These are phyloP conservation scores for Plutella xylostella DNA, from an alignment of 2,888 invertebrate species.

Conservation along the genomic window DNA sequence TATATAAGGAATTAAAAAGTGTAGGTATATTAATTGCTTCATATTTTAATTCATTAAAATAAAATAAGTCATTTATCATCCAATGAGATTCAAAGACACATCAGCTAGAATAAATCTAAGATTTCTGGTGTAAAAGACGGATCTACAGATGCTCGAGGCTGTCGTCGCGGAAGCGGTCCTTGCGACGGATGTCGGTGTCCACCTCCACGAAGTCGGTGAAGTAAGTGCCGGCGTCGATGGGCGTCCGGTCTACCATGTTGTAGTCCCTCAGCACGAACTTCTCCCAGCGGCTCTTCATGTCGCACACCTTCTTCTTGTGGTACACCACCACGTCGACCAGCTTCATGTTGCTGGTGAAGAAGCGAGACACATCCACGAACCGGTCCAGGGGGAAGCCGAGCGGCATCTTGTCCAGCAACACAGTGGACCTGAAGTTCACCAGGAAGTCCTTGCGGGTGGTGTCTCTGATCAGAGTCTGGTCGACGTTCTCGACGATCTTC, in stretches of 20 bases:
- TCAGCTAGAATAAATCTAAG: no score
- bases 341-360: constrained; percentile 76
- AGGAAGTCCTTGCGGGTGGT: constrained; percentile 49
- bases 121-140: no score
- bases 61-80: no score
- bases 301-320: constrained; percentile 65
- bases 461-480: constrained; percentile 38
- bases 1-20: no score
- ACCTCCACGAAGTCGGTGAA: no score
- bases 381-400: constrained; percentile 83
- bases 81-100: no score
- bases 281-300: constrained; percentile 56
- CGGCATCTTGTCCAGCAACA: constrained; percentile 71
- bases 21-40: no score
- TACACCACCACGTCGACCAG: constrained; percentile 75
- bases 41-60: no score
- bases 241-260: constrained; percentile 33
- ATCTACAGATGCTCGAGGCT: no score
- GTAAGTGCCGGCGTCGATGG: constrained; percentile 34
- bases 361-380: constrained; percentile 66
- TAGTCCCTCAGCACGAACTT: constrained; percentile 46
- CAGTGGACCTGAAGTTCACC: constrained; percentile 45
- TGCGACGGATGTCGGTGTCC: no score
- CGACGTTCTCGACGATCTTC: constrained; percentile 49
- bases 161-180: no score